Evolutionary conservation across 2,888 invertebrate genomes (phyloP).

Genomic region (Chouioia cunea): DNA sequence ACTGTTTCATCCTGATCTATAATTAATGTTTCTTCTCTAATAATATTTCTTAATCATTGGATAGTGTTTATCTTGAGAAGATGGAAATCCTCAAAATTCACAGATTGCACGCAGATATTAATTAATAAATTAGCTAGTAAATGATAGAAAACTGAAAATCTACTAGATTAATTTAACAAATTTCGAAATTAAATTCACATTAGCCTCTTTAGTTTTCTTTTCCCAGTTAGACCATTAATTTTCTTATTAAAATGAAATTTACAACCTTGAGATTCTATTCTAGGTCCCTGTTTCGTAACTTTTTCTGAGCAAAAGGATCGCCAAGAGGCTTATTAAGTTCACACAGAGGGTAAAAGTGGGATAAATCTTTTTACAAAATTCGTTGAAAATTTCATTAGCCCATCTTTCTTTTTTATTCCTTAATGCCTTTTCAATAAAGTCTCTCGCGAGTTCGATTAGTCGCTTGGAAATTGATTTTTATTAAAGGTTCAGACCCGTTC

Average conservation of each 20-base stretch:
- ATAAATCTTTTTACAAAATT: slow-evolving; percentile 11
- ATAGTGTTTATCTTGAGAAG: neutral
- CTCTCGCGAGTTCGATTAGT: slow-evolving; percentile 5
- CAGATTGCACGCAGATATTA: slow-evolving; percentile 36
- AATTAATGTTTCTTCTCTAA: too few relatives aligned
- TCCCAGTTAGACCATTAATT: neutral
- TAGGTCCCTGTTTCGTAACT: neutral
- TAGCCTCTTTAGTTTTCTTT: slow-evolving; percentile 30
- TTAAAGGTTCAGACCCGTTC: neutral
- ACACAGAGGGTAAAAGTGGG: neutral
- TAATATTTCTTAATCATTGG: too few relatives aligned
- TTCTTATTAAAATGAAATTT: slow-evolving; percentile 34
- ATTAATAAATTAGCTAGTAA: slow-evolving; percentile 41
- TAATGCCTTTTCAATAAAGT: slow-evolving; percentile 23
- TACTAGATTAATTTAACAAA: neutral
- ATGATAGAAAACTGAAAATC: slow-evolving; percentile 31
- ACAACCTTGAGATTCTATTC: neutral
- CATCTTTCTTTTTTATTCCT: too few relatives aligned
- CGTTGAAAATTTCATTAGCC: neutral
- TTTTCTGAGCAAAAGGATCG: neutral
- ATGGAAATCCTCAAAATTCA: slow-evolving; percentile 34
- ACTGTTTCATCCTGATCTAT: too few relatives aligned
- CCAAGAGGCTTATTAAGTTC: too few relatives aligned
- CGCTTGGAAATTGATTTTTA: slow-evolving; percentile 18
- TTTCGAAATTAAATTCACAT: slow-evolving; percentile 40